Percentiles rank a stretch among this genome's conserved stretches.
phyloP scores from a whole-genome alignment of 2,113 vertebrate species.

The Mesoclemmys tuberculata region DNA sequence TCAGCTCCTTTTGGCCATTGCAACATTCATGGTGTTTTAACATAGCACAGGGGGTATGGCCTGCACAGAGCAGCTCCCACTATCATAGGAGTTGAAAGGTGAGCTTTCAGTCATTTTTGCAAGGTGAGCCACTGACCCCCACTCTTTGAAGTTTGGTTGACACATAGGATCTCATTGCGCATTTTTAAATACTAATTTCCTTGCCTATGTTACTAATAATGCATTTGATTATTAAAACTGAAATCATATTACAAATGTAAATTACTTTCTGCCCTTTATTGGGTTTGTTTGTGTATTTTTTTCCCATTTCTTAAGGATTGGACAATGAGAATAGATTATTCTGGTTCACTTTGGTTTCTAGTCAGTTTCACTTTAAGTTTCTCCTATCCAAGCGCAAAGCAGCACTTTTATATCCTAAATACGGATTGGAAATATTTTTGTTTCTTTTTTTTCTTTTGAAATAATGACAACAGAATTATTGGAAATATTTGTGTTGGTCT shows the following conservation, averaged over 20 bases:
- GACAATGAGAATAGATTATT: neutral
- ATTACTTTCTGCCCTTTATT: neutral
- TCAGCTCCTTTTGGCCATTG: neutral
- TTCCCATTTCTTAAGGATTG: neutral
- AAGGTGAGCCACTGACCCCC: neutral
- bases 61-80: neutral
- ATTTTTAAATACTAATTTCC: neutral
- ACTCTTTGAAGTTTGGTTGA: neutral
- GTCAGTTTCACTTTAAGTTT: neutral
- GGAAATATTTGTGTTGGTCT: neutral
- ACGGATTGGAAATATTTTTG: neutral
- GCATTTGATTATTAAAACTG: neutral
- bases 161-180: neutral
- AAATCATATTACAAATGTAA: neutral
- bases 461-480: neutral
- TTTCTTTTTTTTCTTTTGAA: neutral
- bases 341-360: neutral
- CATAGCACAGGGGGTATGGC: neutral
- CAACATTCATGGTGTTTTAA: neutral
- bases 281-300: neutral
- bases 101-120: neutral
- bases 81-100: neutral
- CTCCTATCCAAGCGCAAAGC: neutral
- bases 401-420: neutral
- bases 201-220: neutral